These are phyloP conservation scores for Euura saliciscinereae DNA, from an alignment of 1,140 invertebrate species.

Conservation along the genomic window DNA sequence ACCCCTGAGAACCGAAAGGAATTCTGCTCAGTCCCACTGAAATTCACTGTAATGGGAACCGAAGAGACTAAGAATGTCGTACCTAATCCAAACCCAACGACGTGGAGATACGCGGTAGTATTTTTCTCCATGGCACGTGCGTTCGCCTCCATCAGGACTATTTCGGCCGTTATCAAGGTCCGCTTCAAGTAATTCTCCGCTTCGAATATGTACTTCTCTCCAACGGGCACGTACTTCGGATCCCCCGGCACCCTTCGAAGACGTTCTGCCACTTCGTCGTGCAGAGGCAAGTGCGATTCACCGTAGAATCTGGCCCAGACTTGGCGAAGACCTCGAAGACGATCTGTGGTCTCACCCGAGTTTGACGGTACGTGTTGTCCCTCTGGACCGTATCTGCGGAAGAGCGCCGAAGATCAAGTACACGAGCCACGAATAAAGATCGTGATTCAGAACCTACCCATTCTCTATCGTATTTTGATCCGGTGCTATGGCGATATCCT, in stretches of 20 bases:
- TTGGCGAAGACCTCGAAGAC: conserved; percentile 34
- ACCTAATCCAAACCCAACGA: conserved; percentile 56
- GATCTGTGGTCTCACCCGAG: conserved; percentile 29
- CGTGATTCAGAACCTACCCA: conserved; percentile 46
- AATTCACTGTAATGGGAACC: too few relatives aligned
- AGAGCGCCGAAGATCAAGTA: too few relatives aligned
- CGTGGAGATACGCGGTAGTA: conserved; percentile 57
- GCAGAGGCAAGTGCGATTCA: conserved; percentile 44
- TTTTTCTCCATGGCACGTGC: conserved; percentile 51
- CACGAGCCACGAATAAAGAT: too few relatives aligned
- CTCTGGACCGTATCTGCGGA: conserved; percentile 30
- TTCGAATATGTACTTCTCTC: conserved; percentile 45
- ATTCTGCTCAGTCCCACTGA: too few relatives aligned
- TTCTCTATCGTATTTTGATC: conserved; percentile 58
- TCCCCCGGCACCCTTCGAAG: conserved; percentile 41
- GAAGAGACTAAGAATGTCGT: too few relatives aligned
- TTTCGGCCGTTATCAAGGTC: conserved; percentile 52
- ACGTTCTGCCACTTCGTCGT: conserved; percentile 39
- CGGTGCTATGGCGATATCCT: conserved; percentile 61
- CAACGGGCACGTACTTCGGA: conserved; percentile 32
- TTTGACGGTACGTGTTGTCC: too few relatives aligned
- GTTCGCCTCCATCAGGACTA: conserved; percentile 55
- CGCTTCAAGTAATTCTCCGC: conserved; percentile 56
- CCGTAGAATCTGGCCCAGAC: conserved; percentile 53
- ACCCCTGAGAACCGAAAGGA: conserved; percentile 16